A percentile compares a stretch with the other conserved stretches of the same genome.
Evolutionary conservation across 1,140 invertebrate genomes (phyloP).

Genomic region (Brachionus sp.): DNA sequence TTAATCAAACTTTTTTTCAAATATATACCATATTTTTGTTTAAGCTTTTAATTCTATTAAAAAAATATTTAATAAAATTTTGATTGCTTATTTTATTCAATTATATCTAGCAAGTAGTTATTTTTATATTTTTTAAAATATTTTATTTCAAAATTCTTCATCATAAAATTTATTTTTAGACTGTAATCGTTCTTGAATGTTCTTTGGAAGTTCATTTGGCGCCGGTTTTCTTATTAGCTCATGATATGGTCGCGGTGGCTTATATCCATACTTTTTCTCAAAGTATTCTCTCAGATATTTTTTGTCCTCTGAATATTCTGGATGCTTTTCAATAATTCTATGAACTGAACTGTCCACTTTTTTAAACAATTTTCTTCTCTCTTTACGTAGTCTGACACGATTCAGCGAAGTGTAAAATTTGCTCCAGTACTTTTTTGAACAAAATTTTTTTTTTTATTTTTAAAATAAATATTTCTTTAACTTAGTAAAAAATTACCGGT

Average conservation of each 20-base stretch:
- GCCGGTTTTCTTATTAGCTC: slow-evolving; percentile 6
- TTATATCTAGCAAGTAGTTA: too few relatives aligned
- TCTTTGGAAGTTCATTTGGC: slow-evolving; percentile 7
- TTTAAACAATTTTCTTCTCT: slow-evolving; percentile 4
- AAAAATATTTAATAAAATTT: too few relatives aligned
- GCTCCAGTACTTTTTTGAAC: slow-evolving; percentile 9
- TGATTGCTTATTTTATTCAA: too few relatives aligned
- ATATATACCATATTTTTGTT: too few relatives aligned
- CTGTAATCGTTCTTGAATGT: background rate
- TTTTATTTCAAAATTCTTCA: slow-evolving; percentile 15
- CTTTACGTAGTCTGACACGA: background rate
- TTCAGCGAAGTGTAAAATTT: slow-evolving; percentile 29
- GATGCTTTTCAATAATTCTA: background rate
- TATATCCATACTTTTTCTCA: slow-evolving; percentile 36
- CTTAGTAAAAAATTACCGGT: slow-evolving; percentile 41
- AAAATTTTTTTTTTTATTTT: background rate
- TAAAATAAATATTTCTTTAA: background rate
- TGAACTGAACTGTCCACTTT: background rate
- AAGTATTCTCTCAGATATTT: slow-evolving; percentile 18
- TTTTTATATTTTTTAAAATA: background rate
- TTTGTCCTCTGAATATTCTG: background rate
- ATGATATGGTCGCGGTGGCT: slow-evolving; percentile 19
- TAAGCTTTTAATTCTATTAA: too few relatives aligned
- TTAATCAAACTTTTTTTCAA: too few relatives aligned
- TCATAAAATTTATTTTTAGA: background rate